Conservation (phyloP, 2,113 vertebrate genomes). For the Pseudorasbora parva region DNA sequence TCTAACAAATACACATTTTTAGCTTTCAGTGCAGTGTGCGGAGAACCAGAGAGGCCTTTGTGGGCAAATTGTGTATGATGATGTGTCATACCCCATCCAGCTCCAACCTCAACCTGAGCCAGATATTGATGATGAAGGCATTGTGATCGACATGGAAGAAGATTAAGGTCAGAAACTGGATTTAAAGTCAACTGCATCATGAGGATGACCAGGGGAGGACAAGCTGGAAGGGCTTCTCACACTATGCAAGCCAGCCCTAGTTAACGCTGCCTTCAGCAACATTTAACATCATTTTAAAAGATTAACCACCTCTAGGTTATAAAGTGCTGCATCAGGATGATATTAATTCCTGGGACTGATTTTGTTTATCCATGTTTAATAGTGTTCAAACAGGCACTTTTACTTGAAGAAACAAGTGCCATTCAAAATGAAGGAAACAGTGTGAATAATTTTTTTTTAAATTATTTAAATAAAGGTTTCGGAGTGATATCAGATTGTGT, state of each 20-base stretch:
- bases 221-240: no score
- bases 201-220: neutral
- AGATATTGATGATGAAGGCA: neutral
- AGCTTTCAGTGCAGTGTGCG: conserved; percentile 7
- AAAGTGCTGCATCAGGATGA: no score
- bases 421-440: neutral
- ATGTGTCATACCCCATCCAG: neutral
- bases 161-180: neutral
- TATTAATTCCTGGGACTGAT: no score
- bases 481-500: no score
- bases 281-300: neutral
- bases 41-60: conserved; percentile 1
- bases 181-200: neutral
- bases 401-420: neutral
- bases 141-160: neutral
- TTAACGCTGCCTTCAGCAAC: no score
- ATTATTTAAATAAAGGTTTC: no score
- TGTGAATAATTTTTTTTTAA: no score
- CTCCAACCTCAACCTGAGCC: neutral
- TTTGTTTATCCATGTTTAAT: neutral
- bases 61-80: neutral
- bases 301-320: no score
- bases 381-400: neutral
- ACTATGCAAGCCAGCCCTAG: no score
- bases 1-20: neutral